phyloP scores from a whole-genome alignment of 53 echinoderm and acorn worm genomes.

The Actinopyga echinites region DNA sequence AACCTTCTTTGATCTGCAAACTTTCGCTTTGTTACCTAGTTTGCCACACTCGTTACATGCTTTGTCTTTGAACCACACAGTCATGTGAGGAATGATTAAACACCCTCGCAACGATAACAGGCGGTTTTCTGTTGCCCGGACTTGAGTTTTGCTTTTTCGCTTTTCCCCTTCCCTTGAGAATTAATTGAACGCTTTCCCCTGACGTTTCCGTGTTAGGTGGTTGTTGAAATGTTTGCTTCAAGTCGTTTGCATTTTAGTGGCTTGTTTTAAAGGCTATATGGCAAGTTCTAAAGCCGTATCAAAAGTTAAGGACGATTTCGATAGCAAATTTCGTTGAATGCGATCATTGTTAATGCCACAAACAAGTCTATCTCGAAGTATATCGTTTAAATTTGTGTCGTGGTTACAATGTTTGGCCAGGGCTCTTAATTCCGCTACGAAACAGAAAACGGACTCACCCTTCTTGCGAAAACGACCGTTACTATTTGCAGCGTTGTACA shows the following conservation, averaged over 20 bases:
- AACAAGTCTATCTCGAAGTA: constrained; percentile 43
- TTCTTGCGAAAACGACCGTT: background rate
- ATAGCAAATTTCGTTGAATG: constrained; percentile 42
- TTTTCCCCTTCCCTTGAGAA: background rate
- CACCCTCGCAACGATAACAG: constrained; percentile 37
- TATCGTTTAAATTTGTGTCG: constrained; percentile 10
- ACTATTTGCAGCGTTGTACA: constrained; percentile 49
- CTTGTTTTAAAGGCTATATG: constrained; percentile 25
- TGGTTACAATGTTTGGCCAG: constrained; percentile 44
- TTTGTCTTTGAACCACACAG: constrained; percentile 7
- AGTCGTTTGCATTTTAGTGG: constrained; percentile 22
- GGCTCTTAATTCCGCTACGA: constrained; percentile 25
- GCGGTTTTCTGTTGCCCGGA: background rate
- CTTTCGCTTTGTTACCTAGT: constrained; percentile 34
- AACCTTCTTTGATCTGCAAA: background rate
- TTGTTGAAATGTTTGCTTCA: background rate
- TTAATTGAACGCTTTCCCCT: background rate
- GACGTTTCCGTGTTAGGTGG: background rate
- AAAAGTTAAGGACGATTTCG: background rate
- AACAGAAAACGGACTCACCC: constrained; percentile 15
- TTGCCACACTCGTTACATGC: constrained; percentile 29
- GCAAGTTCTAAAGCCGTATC: too few relatives aligned
- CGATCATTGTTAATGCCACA: too few relatives aligned
- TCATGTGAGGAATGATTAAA: constrained; percentile 21
- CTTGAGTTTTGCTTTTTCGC: background rate